Evolutionary conservation across 2,888 invertebrate genomes (phyloP).

Genomic region (Dynastes maya): DNA sequence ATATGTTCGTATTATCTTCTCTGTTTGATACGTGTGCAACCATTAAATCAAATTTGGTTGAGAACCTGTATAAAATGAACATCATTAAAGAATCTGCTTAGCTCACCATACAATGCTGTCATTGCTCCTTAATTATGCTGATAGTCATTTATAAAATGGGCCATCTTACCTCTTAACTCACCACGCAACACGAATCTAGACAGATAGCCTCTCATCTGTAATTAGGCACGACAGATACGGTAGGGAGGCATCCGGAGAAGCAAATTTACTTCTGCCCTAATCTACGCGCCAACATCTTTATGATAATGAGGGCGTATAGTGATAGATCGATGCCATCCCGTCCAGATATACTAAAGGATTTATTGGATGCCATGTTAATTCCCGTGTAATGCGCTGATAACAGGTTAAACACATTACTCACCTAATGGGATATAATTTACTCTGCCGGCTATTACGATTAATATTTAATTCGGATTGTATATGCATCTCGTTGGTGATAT

Average conservation of each 20-base stretch:
- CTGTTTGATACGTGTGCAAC: too few relatives aligned
- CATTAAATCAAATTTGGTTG: too few relatives aligned
- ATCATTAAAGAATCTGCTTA: too few relatives aligned
- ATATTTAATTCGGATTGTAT: constrained; percentile 31
- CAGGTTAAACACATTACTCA: constrained; percentile 47
- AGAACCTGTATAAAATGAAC: too few relatives aligned
- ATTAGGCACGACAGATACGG: constrained; percentile 22
- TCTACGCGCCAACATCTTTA: constrained; percentile 40
- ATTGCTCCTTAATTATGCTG: too few relatives aligned
- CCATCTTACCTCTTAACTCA: neutral
- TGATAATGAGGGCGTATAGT: constrained; percentile 31
- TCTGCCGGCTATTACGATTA: constrained; percentile 37
- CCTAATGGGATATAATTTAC: constrained; percentile 45
- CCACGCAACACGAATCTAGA: neutral
- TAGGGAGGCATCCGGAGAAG: constrained; percentile 1
- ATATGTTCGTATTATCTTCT: too few relatives aligned
- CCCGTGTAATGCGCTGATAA: constrained; percentile 43
- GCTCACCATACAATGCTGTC: too few relatives aligned
- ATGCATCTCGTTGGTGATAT: neutral
- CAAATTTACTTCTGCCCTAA: constrained; percentile 38
- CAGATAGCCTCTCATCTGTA: constrained; percentile 20
- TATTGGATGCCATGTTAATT: constrained; percentile 43
- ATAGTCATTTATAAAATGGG: neutral
- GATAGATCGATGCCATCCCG: constrained; percentile 43
- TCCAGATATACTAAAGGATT: constrained; percentile 44